Conservation (phyloP, 2,888 invertebrate genomes). For the Acrocyrtus sp. region DNA sequence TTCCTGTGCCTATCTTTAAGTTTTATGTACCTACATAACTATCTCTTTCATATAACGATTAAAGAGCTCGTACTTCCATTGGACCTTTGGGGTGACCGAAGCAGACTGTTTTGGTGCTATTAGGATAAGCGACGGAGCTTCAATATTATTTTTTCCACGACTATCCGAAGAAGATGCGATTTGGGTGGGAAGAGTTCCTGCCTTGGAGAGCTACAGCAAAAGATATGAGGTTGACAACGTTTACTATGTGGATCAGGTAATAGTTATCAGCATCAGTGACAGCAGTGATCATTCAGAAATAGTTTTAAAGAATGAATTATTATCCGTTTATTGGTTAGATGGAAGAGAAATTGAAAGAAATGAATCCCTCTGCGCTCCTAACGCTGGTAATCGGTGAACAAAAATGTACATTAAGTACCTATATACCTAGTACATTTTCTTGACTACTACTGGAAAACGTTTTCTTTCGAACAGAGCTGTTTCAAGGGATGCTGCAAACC, state of each 20-base stretch:
- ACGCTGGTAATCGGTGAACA: slow-evolving; percentile 82
- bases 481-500: slow-evolving; percentile 79
- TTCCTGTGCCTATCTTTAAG: neutral
- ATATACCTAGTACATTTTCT: neutral
- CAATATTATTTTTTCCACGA: slow-evolving; percentile 86
- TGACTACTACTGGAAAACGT: neutral
- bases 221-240: slow-evolving; percentile 88
- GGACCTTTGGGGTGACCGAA: slow-evolving; percentile 94
- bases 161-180: slow-evolving; percentile 87
- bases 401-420: too few relatives aligned
- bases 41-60: slow-evolving; percentile 32
- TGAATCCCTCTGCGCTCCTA: slow-evolving; percentile 69
- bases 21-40: too few relatives aligned
- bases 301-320: neutral
- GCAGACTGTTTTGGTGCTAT: slow-evolving; percentile 90
- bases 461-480: slow-evolving; percentile 73
- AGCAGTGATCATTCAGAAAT: too few relatives aligned
- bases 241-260: slow-evolving; percentile 80
- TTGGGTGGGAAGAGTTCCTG: slow-evolving; percentile 90
- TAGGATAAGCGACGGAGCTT: slow-evolving; percentile 76
- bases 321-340: slow-evolving; percentile 70
- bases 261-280: neutral
- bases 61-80: slow-evolving; percentile 96
- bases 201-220: slow-evolving; percentile 77
- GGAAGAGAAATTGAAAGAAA: slow-evolving; percentile 71